Conservation (phyloP, 2,888 invertebrate genomes). For the Epinotia nisella region DNA sequence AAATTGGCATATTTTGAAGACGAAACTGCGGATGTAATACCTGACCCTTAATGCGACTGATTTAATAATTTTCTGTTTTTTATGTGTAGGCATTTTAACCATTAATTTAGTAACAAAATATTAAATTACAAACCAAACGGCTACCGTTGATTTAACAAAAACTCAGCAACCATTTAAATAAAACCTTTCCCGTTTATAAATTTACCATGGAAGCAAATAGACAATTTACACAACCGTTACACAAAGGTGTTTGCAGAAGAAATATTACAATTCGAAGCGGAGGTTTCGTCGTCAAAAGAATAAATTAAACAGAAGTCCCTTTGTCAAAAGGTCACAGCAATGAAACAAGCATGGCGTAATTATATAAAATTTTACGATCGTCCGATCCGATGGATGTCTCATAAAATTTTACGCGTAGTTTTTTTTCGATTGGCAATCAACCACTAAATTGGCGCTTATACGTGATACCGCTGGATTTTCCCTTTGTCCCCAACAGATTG, state of each 20-base stretch:
- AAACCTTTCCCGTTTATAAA: neutral
- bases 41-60: no score
- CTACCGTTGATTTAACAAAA: no score
- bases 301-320: constrained; percentile 24
- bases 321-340: constrained; percentile 26
- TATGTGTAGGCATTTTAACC: no score
- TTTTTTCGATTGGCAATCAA: constrained; percentile 45
- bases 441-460: constrained; percentile 44
- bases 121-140: no score
- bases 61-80: no score
- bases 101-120: no score
- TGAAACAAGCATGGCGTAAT: constrained; percentile 36
- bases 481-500: constrained; percentile 41
- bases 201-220: constrained; percentile 9
- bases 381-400: constrained; percentile 38
- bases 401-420: constrained; percentile 44
- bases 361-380: constrained; percentile 39
- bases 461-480: constrained; percentile 42
- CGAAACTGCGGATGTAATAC: no score
- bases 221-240: constrained; percentile 5
- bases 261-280: constrained; percentile 10
- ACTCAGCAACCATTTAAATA: no score
- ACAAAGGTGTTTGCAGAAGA: constrained; percentile 1
- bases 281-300: constrained; percentile 18
- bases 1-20: no score